A percentile compares a stretch with the other conserved stretches of the same genome.
Evolutionary conservation across 2,888 invertebrate species (phyloP).

Genomic region (Himalopsyche kuldschensis): DNA sequence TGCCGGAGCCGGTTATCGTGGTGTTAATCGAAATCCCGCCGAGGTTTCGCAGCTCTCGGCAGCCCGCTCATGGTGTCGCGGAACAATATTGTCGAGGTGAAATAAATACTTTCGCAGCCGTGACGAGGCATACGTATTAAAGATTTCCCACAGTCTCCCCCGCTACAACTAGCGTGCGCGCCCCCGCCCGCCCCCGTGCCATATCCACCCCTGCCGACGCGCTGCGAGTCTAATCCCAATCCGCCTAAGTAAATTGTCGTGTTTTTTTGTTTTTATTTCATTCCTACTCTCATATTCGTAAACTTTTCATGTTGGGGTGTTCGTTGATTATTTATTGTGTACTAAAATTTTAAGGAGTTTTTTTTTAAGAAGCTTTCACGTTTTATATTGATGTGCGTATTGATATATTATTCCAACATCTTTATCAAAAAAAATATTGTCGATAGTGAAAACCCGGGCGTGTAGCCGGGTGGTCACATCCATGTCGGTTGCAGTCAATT

Average conservation of each 20-base stretch:
- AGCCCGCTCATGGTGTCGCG: background rate
- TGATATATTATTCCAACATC: too few relatives aligned
- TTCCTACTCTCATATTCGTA: background rate
- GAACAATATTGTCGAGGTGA: background rate
- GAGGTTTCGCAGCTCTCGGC: background rate
- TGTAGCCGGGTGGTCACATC: too few relatives aligned
- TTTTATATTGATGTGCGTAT: too few relatives aligned
- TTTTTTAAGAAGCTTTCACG: background rate
- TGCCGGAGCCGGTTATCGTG: background rate
- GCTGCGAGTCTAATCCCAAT: background rate
- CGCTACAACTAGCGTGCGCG: background rate
- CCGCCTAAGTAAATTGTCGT: background rate
- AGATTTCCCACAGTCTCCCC: background rate
- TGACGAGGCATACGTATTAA: background rate
- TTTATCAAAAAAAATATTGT: too few relatives aligned
- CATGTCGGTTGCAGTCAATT: too few relatives aligned
- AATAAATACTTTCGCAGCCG: background rate
- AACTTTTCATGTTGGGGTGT: background rate
- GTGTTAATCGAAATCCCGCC: background rate
- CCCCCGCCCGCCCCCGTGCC: background rate
- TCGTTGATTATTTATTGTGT: background rate
- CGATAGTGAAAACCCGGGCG: too few relatives aligned
- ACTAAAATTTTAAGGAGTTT: background rate
- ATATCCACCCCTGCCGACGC: background rate
- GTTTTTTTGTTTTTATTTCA: background rate